phyloP scores from a whole-genome alignment of 2,797 vertebrate species.

The Thunnus albacares region DNA sequence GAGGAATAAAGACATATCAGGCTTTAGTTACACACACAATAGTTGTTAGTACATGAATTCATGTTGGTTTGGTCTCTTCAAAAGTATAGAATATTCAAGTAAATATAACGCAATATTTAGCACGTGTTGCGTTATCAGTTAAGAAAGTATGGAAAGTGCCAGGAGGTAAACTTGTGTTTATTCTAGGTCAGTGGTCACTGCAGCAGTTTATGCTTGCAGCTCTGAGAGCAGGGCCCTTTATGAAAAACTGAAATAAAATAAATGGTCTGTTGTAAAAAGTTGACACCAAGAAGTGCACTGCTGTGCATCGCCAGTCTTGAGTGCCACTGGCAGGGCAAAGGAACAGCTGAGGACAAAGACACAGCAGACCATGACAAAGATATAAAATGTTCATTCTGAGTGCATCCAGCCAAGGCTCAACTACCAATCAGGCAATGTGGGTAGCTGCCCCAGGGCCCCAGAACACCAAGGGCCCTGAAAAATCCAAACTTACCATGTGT shows the following conservation, averaged over 20 bases:
- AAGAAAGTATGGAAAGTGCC: not conserved
- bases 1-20: not conserved
- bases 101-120: not conserved
- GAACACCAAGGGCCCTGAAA: not conserved
- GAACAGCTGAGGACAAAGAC: not conserved
- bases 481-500: too few relatives aligned
- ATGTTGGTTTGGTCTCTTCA: too few relatives aligned
- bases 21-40: too few relatives aligned
- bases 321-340: not conserved
- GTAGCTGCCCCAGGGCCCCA: not conserved
- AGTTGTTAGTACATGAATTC: too few relatives aligned
- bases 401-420: not conserved
- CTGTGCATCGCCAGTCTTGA: slow-evolving; percentile 14
- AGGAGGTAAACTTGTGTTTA: not conserved
- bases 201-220: not conserved
- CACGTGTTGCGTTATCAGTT: not conserved
- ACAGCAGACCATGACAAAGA: not conserved
- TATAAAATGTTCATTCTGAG: slow-evolving; percentile 24
- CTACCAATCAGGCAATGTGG: not conserved
- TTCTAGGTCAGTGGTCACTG: not conserved
- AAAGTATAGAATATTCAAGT: too few relatives aligned
- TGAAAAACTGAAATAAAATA: not conserved
- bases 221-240: not conserved
- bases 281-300: slow-evolving; percentile 10
- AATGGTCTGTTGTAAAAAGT: slow-evolving; percentile 8